A percentile compares a stretch with the other conserved stretches of the same genome.
These are phyloP conservation scores for Pica pica DNA, from an alignment of 2,113 vertebrate species.

Conservation along the genomic window DNA sequence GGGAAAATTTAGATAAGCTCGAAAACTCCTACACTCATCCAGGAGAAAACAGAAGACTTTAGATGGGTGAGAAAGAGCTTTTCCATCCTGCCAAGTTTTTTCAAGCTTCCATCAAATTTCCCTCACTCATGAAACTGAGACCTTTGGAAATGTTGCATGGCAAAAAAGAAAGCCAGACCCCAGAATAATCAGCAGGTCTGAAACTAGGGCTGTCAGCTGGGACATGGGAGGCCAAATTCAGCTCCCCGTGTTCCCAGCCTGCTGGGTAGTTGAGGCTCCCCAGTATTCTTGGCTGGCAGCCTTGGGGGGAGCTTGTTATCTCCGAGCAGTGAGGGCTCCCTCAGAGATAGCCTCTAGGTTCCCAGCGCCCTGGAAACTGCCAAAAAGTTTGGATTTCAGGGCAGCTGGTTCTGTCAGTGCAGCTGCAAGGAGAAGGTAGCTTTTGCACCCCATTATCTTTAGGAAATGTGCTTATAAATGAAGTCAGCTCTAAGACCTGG, in stretches of 20 bases:
- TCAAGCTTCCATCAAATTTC: slow-evolving; percentile 1
- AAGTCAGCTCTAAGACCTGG: background rate
- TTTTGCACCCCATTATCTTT: background rate
- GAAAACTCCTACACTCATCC: background rate
- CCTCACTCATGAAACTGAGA: slow-evolving; percentile 7
- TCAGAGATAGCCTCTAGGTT: background rate
- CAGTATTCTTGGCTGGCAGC: background rate
- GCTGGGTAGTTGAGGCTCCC: background rate
- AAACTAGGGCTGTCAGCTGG: slow-evolving; percentile 9
- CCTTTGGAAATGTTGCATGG: background rate
- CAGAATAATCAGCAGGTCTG: slow-evolving; percentile 25
- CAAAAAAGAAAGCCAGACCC: slow-evolving; percentile 10
- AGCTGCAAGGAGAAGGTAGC: background rate
- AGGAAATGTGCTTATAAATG: background rate
- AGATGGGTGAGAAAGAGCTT: slow-evolving; percentile 2
- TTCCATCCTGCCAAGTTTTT: slow-evolving; percentile 1
- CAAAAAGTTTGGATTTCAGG: background rate
- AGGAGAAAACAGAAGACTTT: slow-evolving; percentile 10
- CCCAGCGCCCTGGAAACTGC: background rate
- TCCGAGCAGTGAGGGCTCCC: background rate
- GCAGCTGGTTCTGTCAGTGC: background rate
- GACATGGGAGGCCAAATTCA: background rate
- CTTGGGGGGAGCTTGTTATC: background rate
- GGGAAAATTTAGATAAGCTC: slow-evolving; percentile 32
- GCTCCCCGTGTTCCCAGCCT: background rate